Evolutionary conservation across 2,888 invertebrate genomes (phyloP).

Genomic region (Electrophaes corylata): DNA sequence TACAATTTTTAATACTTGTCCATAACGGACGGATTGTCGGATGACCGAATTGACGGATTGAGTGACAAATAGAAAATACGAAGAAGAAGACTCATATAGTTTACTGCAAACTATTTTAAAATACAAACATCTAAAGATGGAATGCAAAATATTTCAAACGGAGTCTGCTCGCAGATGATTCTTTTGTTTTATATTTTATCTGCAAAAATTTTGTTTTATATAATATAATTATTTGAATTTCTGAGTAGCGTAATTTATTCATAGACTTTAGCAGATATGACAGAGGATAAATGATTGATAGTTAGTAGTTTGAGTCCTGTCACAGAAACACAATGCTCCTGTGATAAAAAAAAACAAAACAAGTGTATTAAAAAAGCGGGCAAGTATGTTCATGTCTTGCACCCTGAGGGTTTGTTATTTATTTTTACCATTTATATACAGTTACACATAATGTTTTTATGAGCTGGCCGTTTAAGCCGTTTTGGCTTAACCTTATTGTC

Average conservation of each 20-base stretch:
- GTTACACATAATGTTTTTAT: too few relatives aligned
- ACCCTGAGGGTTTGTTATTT: too few relatives aligned
- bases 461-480: too few relatives aligned
- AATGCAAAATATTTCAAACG: neutral
- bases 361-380: conserved; percentile 4
- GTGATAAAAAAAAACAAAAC: conserved; percentile 1
- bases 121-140: neutral
- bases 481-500: too few relatives aligned
- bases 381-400: too few relatives aligned
- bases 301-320: conserved; percentile 23
- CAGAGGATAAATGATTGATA: conserved; percentile 18
- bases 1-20: too few relatives aligned
- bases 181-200: neutral
- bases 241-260: conserved; percentile 22
- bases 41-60: too few relatives aligned
- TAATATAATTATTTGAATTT: conserved; percentile 2
- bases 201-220: neutral
- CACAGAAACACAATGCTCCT: neutral
- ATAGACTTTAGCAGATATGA: conserved; percentile 18
- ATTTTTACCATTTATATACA: too few relatives aligned
- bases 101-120: neutral
- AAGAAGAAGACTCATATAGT: too few relatives aligned
- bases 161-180: neutral
- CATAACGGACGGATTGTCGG: too few relatives aligned
- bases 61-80: too few relatives aligned